Percentiles rank a stretch among this genome's conserved stretches.
These are phyloP conservation scores for Acrocephalus arundinaceus DNA, from an alignment of 2,113 vertebrate species.

Conservation along the genomic window DNA sequence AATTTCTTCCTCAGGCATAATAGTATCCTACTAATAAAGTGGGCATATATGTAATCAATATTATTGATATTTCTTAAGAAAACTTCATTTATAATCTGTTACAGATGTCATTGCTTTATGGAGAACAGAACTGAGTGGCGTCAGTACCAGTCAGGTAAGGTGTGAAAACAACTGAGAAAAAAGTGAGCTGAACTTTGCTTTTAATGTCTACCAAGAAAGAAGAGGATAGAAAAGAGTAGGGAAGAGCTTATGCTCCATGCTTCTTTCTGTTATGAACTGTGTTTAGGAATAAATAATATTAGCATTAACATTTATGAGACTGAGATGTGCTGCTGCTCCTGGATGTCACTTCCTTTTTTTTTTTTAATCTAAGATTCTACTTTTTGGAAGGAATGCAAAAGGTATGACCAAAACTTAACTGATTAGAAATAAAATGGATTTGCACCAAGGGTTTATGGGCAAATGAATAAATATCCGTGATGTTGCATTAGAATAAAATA, in stretches of 20 bases:
- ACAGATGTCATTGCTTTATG: not conserved
- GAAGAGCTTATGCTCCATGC: not conserved
- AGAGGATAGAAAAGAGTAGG: not conserved
- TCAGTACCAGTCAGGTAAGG: not conserved
- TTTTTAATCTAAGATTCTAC: fast-evolving
- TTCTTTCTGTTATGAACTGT: not conserved
- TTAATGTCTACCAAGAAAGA: not conserved
- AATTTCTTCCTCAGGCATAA: not conserved
- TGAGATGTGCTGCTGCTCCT: not conserved
- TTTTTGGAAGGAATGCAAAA: not conserved
- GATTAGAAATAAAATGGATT: not conserved
- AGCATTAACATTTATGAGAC: not conserved
- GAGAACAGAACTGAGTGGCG: not conserved
- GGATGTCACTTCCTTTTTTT: no score
- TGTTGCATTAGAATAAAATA: not conserved
- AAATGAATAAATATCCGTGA: not conserved
- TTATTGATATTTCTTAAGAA: not conserved
- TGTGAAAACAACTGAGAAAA: not conserved
- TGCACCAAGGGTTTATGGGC: not conserved
- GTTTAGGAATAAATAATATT: not conserved
- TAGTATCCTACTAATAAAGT: not conserved
- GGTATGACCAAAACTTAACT: not conserved
- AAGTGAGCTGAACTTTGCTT: not conserved
- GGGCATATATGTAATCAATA: not conserved
- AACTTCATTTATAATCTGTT: not conserved